phyloP scores from a whole-genome alignment of 2,113 vertebrate species.

The Dunckerocampus dactyliophorus region DNA sequence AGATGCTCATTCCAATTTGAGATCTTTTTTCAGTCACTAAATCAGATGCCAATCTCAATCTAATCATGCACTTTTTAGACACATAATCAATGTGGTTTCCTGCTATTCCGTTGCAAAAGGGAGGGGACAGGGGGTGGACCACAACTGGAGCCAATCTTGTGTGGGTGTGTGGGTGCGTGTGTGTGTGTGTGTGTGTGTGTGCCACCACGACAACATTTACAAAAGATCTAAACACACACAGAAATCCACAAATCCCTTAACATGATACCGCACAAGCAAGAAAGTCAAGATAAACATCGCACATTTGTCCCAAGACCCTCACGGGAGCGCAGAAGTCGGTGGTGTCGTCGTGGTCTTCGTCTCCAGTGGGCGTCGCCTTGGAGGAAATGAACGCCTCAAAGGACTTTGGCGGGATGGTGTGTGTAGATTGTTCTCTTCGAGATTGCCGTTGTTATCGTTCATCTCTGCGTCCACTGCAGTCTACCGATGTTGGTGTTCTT shows the following conservation, averaged over 20 bases:
- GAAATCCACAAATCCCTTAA: slow-evolving; percentile 25
- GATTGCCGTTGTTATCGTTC: background rate
- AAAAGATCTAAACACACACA: no score
- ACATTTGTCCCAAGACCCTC: slow-evolving; percentile 19
- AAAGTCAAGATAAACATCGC: slow-evolving; percentile 24
- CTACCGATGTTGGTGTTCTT: no score
- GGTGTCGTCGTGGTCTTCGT: background rate
- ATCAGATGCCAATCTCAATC: slow-evolving; percentile 20
- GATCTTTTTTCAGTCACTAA: slow-evolving; percentile 5
- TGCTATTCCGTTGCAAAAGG: slow-evolving; percentile 1
- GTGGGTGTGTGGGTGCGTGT: no score
- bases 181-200: background rate
- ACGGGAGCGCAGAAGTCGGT: background rate
- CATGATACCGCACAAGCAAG: slow-evolving; percentile 30
- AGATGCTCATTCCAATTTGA: slow-evolving; percentile 12
- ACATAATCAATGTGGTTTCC: slow-evolving; percentile 18
- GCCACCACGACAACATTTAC: slow-evolving; percentile 23
- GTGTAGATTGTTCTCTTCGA: slow-evolving; percentile 10
- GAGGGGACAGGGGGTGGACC: slow-evolving; percentile 5
- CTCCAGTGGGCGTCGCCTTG: slow-evolving; percentile 13
- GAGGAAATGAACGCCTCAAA: slow-evolving; percentile 2
- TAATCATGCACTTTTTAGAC: slow-evolving; percentile 45
- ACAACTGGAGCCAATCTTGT: slow-evolving; percentile 1
- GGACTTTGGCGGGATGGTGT: background rate
- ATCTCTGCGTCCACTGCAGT: slow-evolving; percentile 3